phyloP scores from a whole-genome alignment of 2,113 vertebrate species.

The Vicugna pacos region DNA sequence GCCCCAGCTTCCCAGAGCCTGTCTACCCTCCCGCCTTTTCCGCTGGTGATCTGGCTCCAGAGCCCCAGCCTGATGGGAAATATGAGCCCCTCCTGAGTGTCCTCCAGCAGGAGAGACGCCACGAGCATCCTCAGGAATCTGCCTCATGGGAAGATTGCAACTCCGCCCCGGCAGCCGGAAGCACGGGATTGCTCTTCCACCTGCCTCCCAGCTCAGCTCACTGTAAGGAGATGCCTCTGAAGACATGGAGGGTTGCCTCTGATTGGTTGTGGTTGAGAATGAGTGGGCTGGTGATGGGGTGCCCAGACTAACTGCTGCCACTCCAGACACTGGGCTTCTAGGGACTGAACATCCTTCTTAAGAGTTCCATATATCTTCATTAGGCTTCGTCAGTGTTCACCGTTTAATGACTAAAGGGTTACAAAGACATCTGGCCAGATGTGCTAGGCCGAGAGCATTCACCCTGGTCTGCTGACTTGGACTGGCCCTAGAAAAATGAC shows the following conservation, averaged over 20 bases:
- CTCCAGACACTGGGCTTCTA: neutral
- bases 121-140: conserved; percentile 85
- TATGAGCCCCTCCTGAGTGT: conserved; percentile 91
- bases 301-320: conserved; percentile 17
- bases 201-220: conserved; percentile 29
- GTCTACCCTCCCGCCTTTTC: conserved; percentile 75
- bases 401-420: conserved; percentile 2
- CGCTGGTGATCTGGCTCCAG: conserved; percentile 70
- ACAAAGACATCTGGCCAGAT: neutral
- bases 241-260: neutral
- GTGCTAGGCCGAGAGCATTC: neutral
- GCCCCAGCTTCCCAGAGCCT: conserved; percentile 61
- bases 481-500: conserved; percentile 43
- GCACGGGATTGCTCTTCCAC: conserved; percentile 70
- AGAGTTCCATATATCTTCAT: conserved; percentile 1
- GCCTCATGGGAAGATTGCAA: conserved; percentile 85
- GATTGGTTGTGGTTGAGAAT: neutral
- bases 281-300: neutral
- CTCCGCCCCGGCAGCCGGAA: conserved; percentile 79
- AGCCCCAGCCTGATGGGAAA: conserved; percentile 85
- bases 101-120: conserved; percentile 89
- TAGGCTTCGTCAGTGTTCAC: neutral
- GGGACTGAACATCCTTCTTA: conserved; percentile 6
- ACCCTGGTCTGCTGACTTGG: conserved; percentile 41
- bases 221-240: conserved; percentile 66